Evolutionary conservation across 2,797 vertebrate genomes (phyloP), one percentile per base, ranked within the genome.

Genomic region (Tenualosa ilisha): DNA sequence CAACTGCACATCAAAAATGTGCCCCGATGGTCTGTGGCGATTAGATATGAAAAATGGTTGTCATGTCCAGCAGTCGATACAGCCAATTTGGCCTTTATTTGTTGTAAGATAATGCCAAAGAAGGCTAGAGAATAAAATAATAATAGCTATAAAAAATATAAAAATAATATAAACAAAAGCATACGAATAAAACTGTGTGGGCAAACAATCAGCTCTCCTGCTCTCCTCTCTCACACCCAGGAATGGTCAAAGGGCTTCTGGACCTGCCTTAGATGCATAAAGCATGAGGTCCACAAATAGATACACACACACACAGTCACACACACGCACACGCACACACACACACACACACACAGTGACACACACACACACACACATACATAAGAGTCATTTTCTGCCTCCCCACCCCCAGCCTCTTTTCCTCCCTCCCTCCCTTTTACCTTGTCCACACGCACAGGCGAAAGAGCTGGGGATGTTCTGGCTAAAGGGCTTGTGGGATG

Each of bases 201-300:
- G 0, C 24, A 13, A 31, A 12, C 26, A 68, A 9, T 9, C 61
- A 63, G 24, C n/a, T 6, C 20, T 61, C 8, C 24, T 11, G 61
- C 63, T 68, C 12, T 13, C 63, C 11, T 12, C 63, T 5, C 26
- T 31, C 26, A 68, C 63, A 68, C 63, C 12, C 24, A 31, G 63
- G 11, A 11, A 26, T 37, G 63, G 13, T 31, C 11, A 15, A 37
- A 65, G 15, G 63, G 24, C 63, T 68, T 26, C 59, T 12, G 63
- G 63, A 26, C 11, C 63, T 68, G 63, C 24, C 26, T 26, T 9
- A 68, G 63, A 31, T 68, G 13, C 63, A 37, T 68, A 15, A 68
- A 68, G 63, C 63, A 68, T 68, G 26, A 68, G 63, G 24, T 68
- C 24, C 24, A 37, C 59, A 63, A 63, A 63, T 63, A 63, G 59